These are phyloP conservation scores for Beris chalybata DNA, from an alignment of 2,888 invertebrate species.

Conservation along the genomic window DNA sequence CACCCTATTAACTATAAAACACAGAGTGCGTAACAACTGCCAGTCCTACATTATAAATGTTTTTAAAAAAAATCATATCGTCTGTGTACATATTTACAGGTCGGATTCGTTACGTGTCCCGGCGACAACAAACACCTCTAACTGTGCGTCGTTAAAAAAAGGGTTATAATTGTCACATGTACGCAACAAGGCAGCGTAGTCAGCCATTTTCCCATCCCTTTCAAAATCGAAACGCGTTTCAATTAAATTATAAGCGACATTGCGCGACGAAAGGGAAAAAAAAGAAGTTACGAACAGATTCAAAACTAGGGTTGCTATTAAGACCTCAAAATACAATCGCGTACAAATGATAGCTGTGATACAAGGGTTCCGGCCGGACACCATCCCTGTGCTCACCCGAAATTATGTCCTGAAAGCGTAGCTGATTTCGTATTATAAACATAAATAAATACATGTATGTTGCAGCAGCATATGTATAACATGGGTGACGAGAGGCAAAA, in stretches of 20 bases:
- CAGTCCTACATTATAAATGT: too few relatives aligned
- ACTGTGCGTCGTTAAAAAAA: too few relatives aligned
- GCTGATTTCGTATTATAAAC: slow-evolving; percentile 57
- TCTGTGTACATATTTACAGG: slow-evolving; percentile 15
- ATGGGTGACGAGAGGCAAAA: slow-evolving; percentile 35
- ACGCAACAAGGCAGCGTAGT: too few relatives aligned
- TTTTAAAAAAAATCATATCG: not conserved
- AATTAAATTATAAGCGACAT: too few relatives aligned
- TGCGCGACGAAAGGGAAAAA: too few relatives aligned
- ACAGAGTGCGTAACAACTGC: too few relatives aligned
- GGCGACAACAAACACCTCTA: slow-evolving; percentile 20
- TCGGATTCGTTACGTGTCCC: slow-evolving; percentile 16
- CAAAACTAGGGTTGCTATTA: slow-evolving; percentile 51
- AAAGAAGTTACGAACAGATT: too few relatives aligned
- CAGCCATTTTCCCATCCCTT: too few relatives aligned
- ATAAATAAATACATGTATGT: slow-evolving; percentile 54
- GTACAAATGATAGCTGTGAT: slow-evolving; percentile 43
- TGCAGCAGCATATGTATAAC: slow-evolving; percentile 42
- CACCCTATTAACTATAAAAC: too few relatives aligned
- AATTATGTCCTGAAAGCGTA: slow-evolving; percentile 49
- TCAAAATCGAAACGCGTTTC: too few relatives aligned
- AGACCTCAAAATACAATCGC: slow-evolving; percentile 49
- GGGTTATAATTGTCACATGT: too few relatives aligned
- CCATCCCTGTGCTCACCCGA: slow-evolving; percentile 24
- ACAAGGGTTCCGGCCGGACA: slow-evolving; percentile 41